Base-by-base conservation (phyloP, 1,140 invertebrate species). In the Monomorium pharaonis region DNA sequence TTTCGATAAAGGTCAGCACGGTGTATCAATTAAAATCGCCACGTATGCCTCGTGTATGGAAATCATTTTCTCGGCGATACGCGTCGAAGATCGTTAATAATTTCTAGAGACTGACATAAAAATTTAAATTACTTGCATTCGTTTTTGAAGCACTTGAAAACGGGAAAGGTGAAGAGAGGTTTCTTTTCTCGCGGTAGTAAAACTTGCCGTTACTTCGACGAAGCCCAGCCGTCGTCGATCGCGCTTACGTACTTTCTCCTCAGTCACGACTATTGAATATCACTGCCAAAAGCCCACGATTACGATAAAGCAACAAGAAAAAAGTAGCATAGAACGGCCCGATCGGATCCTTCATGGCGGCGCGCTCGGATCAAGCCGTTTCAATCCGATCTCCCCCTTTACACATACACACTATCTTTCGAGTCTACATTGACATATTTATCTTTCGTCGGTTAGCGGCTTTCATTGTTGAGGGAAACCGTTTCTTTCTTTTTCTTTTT, bases 251-350 rank as follows among this genome's bases (percentile, higher is more conserved):
- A 42, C 75, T 85, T 94, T 93, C 94, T 94, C 92, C 94, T 95
- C 93, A 94, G 92, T 93, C 93, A 94, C 92, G 91, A 91, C 91
- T 90, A 94, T 93, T 93, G 90, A 95, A 94, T 92, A 90, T 94
- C 94, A 95, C 94, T 95, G 94, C 94, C 94, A 94, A 95, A 95
- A 94, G 86, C 91, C 94, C 93, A 93, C 86, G 88, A 92, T 92
- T 89, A 88, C 89, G 44, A 83, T 83, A 81, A 86, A 56, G 18
- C 18, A 65, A 65, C 49, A 70, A 81, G 12, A 54, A 21, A 54
- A 44, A 69, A 77, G 21, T 86, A 86, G 77, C 75, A 24, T 67
- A 72, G 63, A 67, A 47, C 37, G 42, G 49, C 51, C 63, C 58
- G 33, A 74, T 56, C 37, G 51, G 51, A 27, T 60, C 58, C 60